Percentiles rank a stretch among this genome's conserved stretches.
Conservation (phyloP, 2,888 invertebrate species). For the Limenitis camilla region DNA sequence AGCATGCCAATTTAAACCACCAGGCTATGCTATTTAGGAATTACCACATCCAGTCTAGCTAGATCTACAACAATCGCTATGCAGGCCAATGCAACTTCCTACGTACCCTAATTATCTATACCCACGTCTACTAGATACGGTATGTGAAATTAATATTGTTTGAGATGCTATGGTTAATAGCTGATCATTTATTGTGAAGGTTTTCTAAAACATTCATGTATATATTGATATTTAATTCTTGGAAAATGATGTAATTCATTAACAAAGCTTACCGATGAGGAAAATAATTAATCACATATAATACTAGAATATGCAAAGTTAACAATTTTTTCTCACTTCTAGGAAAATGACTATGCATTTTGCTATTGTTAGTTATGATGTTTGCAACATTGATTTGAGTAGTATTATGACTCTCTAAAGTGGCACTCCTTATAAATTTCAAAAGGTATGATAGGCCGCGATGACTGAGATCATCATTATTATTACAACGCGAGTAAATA, state of each 20-base stretch:
- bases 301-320: no score
- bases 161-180: conserved; percentile 12
- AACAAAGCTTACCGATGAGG: no score
- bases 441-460: no score
- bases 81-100: conserved; percentile 60
- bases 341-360: no score
- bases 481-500: no score
- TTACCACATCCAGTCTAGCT: conserved; percentile 27
- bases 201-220: conserved; percentile 4
- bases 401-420: no score
- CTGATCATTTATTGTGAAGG: conserved; percentile 7
- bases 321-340: no score
- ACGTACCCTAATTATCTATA: conserved; percentile 53
- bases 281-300: no score
- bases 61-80: conserved; percentile 32
- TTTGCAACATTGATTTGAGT: no score
- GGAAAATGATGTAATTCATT: neutral
- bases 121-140: conserved; percentile 53
- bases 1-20: neutral
- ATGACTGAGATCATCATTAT: no score
- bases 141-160: conserved; percentile 58
- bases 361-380: no score
- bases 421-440: no score
- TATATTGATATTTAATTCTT: neutral
- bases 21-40: neutral